Evolutionary conservation across 2,113 vertebrate genomes (phyloP), one percentile per base, ranked within the genome.

Genomic region (Herpailurus yagouaroundi): DNA sequence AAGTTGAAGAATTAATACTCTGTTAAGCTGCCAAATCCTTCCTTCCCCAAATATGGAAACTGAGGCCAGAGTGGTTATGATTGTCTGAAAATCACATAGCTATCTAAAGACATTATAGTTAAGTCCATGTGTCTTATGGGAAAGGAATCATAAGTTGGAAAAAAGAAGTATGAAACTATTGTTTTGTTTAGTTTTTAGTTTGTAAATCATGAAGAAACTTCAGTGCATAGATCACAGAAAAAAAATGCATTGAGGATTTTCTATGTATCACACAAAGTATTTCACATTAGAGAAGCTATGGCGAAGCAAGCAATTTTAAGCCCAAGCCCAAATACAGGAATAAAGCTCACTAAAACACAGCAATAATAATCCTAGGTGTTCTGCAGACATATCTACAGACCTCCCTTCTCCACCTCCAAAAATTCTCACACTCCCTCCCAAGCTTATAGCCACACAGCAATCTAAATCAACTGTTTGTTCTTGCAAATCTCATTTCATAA

Each of bases 401-500:
- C 45, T 63, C 21, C 52, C 2, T 57, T 41, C 45, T 57, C 12
- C 9, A 0, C 2, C 52, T 4, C 15, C 33, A n/a, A 1, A 2
- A 27, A 33, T 33, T 21, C 25, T 92, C 33, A 31, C 6, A 16
- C n/a, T 71, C 74, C 57, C 38, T 87, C 29, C 15, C 55, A 76
- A 63, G 52, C 57, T 63, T 48, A 5, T 48, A 64, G 38, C 41
- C 63, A 71, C 71, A 48, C 0, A 83, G 52, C 69, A 91, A 79
- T 48, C 31, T 88, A 91, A 92, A 95, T 33, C 23, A 36, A 92
- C 68, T 88, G n/a, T 87, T 96, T 95, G 21, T 73, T 96, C 92
- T 96, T 92, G 15, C 21, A 95, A 97, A 95, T 96, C 48, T 68
- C 63, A 92, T 97, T 97, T 95, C 81, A 91, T 82, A 91, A 96